Evolutionary conservation across 2,797 vertebrate genomes (phyloP).

Genomic region (Sebastes oblongus): DNA sequence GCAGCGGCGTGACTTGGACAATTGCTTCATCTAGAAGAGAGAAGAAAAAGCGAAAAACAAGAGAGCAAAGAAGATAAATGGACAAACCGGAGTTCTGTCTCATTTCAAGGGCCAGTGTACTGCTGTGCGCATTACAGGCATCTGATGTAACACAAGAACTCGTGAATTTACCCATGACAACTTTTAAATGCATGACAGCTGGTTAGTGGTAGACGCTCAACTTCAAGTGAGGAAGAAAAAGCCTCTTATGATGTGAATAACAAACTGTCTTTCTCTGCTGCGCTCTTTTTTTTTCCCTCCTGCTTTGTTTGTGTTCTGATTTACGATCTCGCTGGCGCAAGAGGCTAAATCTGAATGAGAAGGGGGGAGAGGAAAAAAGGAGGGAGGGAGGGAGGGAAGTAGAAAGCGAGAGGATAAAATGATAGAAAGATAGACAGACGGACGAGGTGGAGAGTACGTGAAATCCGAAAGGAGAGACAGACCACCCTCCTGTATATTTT

Average conservation of each 20-base stretch:
- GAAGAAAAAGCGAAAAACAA: slow-evolving; percentile 16
- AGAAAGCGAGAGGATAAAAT: slow-evolving; percentile 34
- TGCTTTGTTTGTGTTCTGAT: slow-evolving; percentile 69
- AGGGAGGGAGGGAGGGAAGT: not conserved
- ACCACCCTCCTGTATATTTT: slow-evolving; percentile 83
- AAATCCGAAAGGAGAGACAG: slow-evolving; percentile 69
- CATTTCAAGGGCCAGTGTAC: slow-evolving; percentile 65
- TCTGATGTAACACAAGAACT: slow-evolving; percentile 75
- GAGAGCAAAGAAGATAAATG: slow-evolving; percentile 68
- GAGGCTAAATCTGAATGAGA: slow-evolving; percentile 47
- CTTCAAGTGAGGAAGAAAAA: slow-evolving; percentile 53
- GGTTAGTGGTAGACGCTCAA: slow-evolving; percentile 67
- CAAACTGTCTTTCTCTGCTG: slow-evolving; percentile 61
- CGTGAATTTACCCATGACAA: slow-evolving; percentile 66
- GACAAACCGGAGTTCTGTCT: slow-evolving; percentile 64
- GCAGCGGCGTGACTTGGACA: slow-evolving; percentile 60
- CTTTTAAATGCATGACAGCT: slow-evolving; percentile 77
- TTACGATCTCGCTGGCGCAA: slow-evolving; percentile 44
- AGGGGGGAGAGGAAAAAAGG: not conserved
- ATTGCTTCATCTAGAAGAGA: slow-evolving; percentile 52
- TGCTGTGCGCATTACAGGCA: slow-evolving; percentile 69
- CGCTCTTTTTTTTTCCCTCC: slow-evolving; percentile 1
- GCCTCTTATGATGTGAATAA: slow-evolving; percentile 64
- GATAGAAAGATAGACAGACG: slow-evolving; percentile 61
- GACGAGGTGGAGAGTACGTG: slow-evolving; percentile 68